A percentile compares a stretch with the other conserved stretches of the same genome.
These are phyloP conservation scores for Microcebus murinus DNA, from an alignment of 2,113 vertebrate genomes.

Conservation along the genomic window DNA sequence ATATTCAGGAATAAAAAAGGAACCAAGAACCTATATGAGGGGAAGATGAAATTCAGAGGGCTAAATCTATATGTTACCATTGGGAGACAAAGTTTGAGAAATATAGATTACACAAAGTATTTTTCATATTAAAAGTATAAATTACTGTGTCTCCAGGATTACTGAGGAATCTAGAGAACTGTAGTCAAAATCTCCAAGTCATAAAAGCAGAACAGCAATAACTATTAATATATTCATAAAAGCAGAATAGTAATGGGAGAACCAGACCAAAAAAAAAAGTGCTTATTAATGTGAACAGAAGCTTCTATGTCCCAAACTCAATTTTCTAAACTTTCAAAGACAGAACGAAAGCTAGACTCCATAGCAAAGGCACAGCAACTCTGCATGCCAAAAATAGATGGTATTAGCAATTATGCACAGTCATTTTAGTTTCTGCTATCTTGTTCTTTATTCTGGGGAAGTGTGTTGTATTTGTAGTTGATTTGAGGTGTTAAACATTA, in stretches of 20 bases:
- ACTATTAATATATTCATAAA: background rate
- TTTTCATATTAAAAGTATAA: background rate
- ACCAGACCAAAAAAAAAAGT: background rate
- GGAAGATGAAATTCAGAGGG: background rate
- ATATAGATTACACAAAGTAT: background rate
- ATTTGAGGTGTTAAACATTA: background rate
- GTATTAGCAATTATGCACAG: background rate
- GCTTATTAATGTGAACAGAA: background rate
- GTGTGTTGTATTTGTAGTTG: background rate
- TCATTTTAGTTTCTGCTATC: conserved; percentile 42
- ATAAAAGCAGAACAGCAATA: conserved; percentile 3
- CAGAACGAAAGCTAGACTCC: background rate
- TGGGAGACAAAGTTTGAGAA: background rate
- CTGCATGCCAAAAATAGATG: background rate
- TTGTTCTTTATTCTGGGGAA: background rate
- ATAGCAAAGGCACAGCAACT: background rate
- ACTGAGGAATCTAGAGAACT: conserved; percentile 21
- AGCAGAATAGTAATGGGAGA: background rate
- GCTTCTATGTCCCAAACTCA: background rate
- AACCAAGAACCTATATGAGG: background rate
- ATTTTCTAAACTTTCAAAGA: conserved; percentile 39
- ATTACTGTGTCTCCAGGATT: conserved; percentile 17
- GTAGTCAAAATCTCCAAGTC: background rate
- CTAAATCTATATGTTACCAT: background rate
- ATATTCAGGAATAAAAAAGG: conserved; percentile 26